Percentiles rank a stretch among this genome's conserved stretches.
These are phyloP conservation scores for Chironomus tepperi DNA, from an alignment of 1,140 invertebrate species.

Conservation along the genomic window DNA sequence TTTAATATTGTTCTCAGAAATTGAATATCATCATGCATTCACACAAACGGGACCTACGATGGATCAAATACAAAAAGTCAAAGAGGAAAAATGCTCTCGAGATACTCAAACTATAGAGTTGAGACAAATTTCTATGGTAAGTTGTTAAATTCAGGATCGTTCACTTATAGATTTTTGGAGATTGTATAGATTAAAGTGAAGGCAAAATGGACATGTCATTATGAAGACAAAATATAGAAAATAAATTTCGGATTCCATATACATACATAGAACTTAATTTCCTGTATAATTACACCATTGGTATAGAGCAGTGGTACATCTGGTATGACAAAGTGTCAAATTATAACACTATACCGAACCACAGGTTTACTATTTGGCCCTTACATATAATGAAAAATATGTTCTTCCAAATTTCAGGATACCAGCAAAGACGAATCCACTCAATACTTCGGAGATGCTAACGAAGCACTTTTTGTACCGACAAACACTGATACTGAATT, in stretches of 20 bases:
- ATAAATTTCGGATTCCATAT: no score
- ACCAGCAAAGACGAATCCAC: conserved; percentile 36
- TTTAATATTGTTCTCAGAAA: conserved; percentile 24
- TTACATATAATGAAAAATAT: background rate
- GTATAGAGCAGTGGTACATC: no score
- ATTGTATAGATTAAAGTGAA: no score
- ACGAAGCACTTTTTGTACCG: conserved; percentile 33
- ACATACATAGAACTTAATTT: no score
- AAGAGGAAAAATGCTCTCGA: conserved; percentile 33
- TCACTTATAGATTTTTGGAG: background rate
- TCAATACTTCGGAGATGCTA: conserved; percentile 35
- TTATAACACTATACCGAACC: no score
- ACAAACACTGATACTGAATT: conserved; percentile 32
- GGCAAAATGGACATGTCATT: no score
- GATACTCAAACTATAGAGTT: conserved; percentile 36
- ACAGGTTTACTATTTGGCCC: no score
- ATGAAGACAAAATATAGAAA: no score
- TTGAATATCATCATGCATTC: conserved; percentile 48
- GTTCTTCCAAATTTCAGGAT: conserved; percentile 28
- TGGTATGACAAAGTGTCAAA: no score
- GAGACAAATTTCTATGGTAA: conserved; percentile 34
- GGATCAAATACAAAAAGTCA: conserved; percentile 31
- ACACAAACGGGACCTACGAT: conserved; percentile 49
- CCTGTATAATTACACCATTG: no score
- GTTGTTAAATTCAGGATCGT: background rate